Conservation (phyloP, 2,113 vertebrate species). For the Stegastes partitus region DNA sequence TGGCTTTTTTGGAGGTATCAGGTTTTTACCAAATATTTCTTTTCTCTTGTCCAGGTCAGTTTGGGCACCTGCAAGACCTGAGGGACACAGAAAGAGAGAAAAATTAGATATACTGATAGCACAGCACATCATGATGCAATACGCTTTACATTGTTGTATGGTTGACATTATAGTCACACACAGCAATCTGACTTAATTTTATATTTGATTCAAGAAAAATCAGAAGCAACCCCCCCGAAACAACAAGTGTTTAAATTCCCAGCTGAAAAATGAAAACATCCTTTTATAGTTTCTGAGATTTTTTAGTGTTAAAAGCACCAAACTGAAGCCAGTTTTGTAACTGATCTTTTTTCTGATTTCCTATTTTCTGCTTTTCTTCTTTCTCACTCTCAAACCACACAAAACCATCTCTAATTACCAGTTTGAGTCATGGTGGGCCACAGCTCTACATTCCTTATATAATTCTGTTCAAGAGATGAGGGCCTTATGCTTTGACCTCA, state of each 20-base stretch:
- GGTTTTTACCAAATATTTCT: conserved; percentile 95
- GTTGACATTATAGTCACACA: background rate
- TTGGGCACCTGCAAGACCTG: conserved; percentile 92
- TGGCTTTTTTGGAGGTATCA: conserved; percentile 99
- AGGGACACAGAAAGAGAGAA: background rate
- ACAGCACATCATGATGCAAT: background rate
- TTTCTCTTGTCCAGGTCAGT: conserved; percentile 95
- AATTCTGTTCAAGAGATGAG: conserved; percentile 60
- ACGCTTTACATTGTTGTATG: too few relatives aligned
- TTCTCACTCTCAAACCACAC: conserved; percentile 32
- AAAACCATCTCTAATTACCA: conserved; percentile 63
- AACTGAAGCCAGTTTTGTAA: conserved; percentile 1
- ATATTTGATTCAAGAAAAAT: background rate
- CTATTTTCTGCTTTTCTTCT: conserved; percentile 15
- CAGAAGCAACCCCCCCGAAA: accelerated
- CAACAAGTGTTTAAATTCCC: background rate
- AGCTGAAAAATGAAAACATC: background rate
- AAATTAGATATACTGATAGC: background rate
- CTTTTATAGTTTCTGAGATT: background rate
- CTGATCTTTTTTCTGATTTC: background rate
- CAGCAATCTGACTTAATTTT: background rate
- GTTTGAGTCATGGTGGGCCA: conserved; percentile 55
- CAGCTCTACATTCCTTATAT: conserved; percentile 60
- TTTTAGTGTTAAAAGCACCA: background rate
- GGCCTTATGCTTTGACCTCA: conserved; percentile 57